phyloP scores from a whole-genome alignment of 2,797 vertebrate genomes.

The Centroberyx gerrardi region DNA sequence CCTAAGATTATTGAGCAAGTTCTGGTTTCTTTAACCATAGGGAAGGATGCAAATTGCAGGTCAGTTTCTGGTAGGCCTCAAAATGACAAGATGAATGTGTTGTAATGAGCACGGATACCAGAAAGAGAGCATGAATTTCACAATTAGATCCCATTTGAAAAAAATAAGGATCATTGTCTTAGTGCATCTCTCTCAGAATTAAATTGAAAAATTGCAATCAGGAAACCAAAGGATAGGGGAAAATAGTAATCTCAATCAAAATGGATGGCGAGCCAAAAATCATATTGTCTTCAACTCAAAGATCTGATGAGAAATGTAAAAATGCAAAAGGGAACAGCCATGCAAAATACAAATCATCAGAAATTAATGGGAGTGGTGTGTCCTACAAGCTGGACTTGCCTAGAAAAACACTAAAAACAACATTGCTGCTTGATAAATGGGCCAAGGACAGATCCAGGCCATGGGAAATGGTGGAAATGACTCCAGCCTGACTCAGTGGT shows the following conservation, averaged over 20 bases:
- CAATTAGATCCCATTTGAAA: too few species aligned
- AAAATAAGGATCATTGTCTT: too few species aligned
- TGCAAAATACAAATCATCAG: too few species aligned
- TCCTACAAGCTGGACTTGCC: too few species aligned
- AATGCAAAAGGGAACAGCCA: too few species aligned
- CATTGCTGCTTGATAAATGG: slow-evolving; percentile 12
- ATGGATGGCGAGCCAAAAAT: too few species aligned
- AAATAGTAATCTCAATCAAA: too few species aligned
- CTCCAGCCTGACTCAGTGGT: slow-evolving; percentile 47
- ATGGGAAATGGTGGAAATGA: slow-evolving; percentile 63
- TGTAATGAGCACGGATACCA: neutral
- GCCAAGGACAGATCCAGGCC: slow-evolving; percentile 21
- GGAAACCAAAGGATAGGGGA: too few species aligned
- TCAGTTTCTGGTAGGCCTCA: neutral
- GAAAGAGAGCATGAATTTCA: neutral
- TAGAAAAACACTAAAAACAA: neutral
- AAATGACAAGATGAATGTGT: neutral
- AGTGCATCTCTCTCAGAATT: neutral
- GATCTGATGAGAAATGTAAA: too few species aligned
- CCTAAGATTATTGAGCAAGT: neutral
- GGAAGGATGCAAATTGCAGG: neutral
- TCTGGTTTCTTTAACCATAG: neutral
- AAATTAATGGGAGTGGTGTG: too few species aligned
- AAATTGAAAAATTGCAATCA: neutral
- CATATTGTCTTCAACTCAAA: too few species aligned